Percentiles rank a stretch among this genome's conserved stretches.
These are phyloP conservation scores for Habrosyne pyritoides DNA, from an alignment of 2,888 invertebrate genomes.

Conservation along the genomic window DNA sequence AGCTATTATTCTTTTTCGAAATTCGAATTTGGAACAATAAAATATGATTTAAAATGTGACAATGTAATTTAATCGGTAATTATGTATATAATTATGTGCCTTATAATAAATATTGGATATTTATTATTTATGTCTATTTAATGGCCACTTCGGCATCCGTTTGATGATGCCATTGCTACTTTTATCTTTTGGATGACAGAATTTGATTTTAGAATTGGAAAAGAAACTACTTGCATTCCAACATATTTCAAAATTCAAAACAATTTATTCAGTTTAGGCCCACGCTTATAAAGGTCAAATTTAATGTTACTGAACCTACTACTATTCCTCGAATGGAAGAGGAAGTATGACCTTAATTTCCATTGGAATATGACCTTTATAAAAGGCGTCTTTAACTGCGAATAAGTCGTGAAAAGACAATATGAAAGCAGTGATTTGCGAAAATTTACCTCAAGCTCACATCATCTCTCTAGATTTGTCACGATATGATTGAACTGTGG, in stretches of 20 bases:
- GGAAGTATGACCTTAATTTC: no score
- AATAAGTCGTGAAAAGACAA: neutral
- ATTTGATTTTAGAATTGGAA: neutral
- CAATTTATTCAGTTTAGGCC: no score
- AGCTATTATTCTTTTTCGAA: conserved; percentile 30
- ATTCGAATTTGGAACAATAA: conserved; percentile 32
- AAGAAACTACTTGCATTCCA: neutral
- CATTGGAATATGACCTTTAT: no score
- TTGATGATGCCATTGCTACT: neutral
- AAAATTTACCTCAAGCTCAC: neutral
- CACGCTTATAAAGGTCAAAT: no score
- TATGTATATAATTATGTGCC: conserved; percentile 12
- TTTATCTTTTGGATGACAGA: neutral
- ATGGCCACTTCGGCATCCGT: neutral
- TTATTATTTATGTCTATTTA: conserved; percentile 13
- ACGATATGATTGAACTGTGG: neutral
- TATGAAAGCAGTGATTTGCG: neutral
- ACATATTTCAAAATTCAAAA: no score
- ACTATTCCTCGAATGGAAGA: no score
- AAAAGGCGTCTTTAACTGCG: no score
- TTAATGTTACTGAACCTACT: no score
- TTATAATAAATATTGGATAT: conserved; percentile 18
- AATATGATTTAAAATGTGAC: conserved; percentile 33
- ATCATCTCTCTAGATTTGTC: neutral
- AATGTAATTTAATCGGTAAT: conserved; percentile 24